Evolutionary conservation across 2,888 invertebrate genomes (phyloP), one percentile per base, ranked within the genome.

Genomic region (Trichopria drosophilae): DNA sequence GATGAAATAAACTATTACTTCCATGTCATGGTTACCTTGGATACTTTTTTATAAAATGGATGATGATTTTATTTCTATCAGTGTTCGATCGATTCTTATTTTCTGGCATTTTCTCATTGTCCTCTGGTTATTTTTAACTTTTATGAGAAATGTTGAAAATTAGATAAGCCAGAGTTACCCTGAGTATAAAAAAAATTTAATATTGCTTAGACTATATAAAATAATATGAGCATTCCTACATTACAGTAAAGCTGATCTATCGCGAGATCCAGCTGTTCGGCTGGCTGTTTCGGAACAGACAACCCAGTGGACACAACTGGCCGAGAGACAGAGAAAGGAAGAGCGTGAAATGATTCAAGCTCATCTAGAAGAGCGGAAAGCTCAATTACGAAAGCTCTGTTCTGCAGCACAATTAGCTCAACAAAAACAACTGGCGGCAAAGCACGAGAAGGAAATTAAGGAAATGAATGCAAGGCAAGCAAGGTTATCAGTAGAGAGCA

Each of bases 401-500:
- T 84, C 88, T 65, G 77, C 84, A 19, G 85, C 91, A 15, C 96
- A 96, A 75, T 82, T 82, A 42, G 79, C 82, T 9, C 95, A 95
- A 76, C 83, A 93, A 76, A 94, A 95, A 72, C 92, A 94, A 73
- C 78, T 96, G 3, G 91, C 93, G 68, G 87, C 83, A 5, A 88
- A 91, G 67, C 94, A 95, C 71, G 94, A 95, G 65, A 83, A 86
- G 59, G 98, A 98, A 71, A 84, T 92, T 69, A 99, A 98, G 75
- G 97, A 98, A 58, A 85, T 99, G 84, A 96, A 95, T 72, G 83
- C 87, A 5, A 84, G 88, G 46, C 99, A 99, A 77, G 95, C 97
- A 4, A 96, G 95, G 79, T 86, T 91, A 66, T 96, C 96, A 40
- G 93, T 99, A 64, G 99, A 99, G 76, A 96, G 97, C 15, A 92